Percentiles rank a stretch among this genome's conserved stretches.
Evolutionary conservation across 1,140 invertebrate genomes (phyloP).

Genomic region (Drosophila nebulosa): DNA sequence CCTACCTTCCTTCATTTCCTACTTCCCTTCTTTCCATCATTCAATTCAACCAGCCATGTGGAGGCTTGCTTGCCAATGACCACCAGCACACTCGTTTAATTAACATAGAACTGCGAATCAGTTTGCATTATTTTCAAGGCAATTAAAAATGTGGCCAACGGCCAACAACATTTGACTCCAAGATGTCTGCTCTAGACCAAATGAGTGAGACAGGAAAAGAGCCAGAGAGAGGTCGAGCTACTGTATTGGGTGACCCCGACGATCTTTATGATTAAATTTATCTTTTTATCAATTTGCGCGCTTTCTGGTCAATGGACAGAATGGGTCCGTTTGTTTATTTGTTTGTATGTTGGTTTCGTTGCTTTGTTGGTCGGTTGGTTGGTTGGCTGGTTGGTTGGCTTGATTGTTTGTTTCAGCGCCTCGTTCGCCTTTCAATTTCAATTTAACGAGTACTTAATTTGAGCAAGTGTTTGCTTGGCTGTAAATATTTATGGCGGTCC

Average conservation of each 20-base stretch:
- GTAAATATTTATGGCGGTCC: constrained; percentile 71
- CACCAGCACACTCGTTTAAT: constrained; percentile 1
- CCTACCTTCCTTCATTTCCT: too few species aligned
- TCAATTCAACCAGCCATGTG: background rate
- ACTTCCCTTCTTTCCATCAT: background rate
- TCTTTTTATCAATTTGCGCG: constrained; percentile 71
- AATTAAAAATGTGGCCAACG: constrained; percentile 45
- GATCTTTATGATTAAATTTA: constrained; percentile 58
- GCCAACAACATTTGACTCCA: constrained; percentile 26
- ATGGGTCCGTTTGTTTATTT: constrained; percentile 11
- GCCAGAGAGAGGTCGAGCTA: background rate
- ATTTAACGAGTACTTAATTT: constrained; percentile 78
- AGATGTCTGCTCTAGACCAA: constrained; percentile 3
- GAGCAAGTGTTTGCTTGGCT: constrained; percentile 77
- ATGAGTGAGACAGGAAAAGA: background rate
- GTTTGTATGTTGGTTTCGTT: background rate
- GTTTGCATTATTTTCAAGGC: constrained; percentile 24
- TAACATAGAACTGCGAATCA: constrained; percentile 33
- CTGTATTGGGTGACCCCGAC: background rate
- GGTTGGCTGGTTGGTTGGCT: background rate
- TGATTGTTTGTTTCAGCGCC: background rate
- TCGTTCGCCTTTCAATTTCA: constrained; percentile 63
- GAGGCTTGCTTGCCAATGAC: background rate
- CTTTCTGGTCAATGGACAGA: constrained; percentile 15
- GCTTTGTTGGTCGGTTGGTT: background rate